Evolutionary conservation across 1,140 invertebrate genomes (phyloP).

Genomic region (Achroia grisella): DNA sequence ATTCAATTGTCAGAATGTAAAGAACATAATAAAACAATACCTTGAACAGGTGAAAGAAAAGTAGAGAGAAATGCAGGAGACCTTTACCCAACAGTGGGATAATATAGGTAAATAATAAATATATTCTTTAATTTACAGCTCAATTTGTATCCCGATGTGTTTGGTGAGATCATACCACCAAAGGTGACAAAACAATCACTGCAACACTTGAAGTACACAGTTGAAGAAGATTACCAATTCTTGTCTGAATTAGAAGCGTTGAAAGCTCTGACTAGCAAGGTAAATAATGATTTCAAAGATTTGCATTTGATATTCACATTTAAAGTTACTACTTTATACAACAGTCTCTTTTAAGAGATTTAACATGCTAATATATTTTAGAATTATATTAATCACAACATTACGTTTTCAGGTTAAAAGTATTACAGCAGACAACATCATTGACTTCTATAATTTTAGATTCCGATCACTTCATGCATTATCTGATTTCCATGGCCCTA

Average conservation of each 20-base stretch:
- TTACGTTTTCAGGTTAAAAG: conserved; percentile 47
- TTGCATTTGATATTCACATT: conserved; percentile 4
- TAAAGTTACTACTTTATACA: conserved; percentile 7
- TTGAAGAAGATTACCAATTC: conserved; percentile 79
- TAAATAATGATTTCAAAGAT: conserved; percentile 26
- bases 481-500: conserved; percentile 78
- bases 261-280: conserved; percentile 76
- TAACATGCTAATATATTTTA: background rate
- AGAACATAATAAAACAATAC: too few relatives aligned
- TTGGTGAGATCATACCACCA: conserved; percentile 67
- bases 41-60: too few relatives aligned
- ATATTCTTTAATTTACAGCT: conserved; percentile 46
- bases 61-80: too few relatives aligned
- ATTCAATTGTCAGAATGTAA: too few relatives aligned
- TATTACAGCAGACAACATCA: conserved; percentile 72
- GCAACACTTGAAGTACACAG: conserved; percentile 74
- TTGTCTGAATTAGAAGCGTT: conserved; percentile 78
- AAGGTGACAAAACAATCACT: conserved; percentile 59
- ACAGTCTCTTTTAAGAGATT: too few relatives aligned
- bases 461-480: conserved; percentile 77
- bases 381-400: conserved; percentile 6
- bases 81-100: too few relatives aligned
- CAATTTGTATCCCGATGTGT: conserved; percentile 59
- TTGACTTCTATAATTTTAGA: conserved; percentile 81
- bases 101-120: too few relatives aligned